Conservation (phyloP, 2,888 invertebrate genomes). For the Dynastes hyllus region DNA sequence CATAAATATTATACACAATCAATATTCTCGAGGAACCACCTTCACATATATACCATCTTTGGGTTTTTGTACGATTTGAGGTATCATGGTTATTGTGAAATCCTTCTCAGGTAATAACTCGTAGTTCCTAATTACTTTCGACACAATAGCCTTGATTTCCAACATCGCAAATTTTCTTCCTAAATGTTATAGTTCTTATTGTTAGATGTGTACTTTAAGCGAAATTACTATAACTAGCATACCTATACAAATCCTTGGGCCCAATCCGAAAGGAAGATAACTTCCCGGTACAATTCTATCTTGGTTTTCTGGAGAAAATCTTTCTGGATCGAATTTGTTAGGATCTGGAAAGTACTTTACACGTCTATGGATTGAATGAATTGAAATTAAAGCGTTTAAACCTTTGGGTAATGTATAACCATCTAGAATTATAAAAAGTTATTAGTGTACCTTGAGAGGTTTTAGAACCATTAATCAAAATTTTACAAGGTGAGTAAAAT, state of each 20-base stretch:
- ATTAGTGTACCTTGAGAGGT: background rate
- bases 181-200: background rate
- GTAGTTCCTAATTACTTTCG: slow-evolving; percentile 73
- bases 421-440: slow-evolving; percentile 10
- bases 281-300: slow-evolving; percentile 62
- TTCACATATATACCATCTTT: slow-evolving; percentile 47
- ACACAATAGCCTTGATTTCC: slow-evolving; percentile 73
- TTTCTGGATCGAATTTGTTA: slow-evolving; percentile 65
- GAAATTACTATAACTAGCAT: background rate
- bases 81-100: slow-evolving; percentile 46
- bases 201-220: background rate
- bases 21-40: slow-evolving; percentile 39
- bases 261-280: slow-evolving; percentile 66
- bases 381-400: slow-evolving; percentile 42
- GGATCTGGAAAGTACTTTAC: slow-evolving; percentile 70
- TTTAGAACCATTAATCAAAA: too few relatives aligned
- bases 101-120: slow-evolving; percentile 59
- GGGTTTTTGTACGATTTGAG: slow-evolving; percentile 50
- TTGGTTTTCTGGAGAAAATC: slow-evolving; percentile 64
- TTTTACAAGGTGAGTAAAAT: too few relatives aligned
- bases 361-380: slow-evolving; percentile 67
- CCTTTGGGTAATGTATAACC: slow-evolving; percentile 53
- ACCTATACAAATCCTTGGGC: slow-evolving; percentile 64
- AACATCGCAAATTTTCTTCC: slow-evolving; percentile 72
- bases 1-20: slow-evolving; percentile 1